These are phyloP conservation scores for Uropetala carovei DNA, from an alignment of 2,888 invertebrate species.

Conservation along the genomic window DNA sequence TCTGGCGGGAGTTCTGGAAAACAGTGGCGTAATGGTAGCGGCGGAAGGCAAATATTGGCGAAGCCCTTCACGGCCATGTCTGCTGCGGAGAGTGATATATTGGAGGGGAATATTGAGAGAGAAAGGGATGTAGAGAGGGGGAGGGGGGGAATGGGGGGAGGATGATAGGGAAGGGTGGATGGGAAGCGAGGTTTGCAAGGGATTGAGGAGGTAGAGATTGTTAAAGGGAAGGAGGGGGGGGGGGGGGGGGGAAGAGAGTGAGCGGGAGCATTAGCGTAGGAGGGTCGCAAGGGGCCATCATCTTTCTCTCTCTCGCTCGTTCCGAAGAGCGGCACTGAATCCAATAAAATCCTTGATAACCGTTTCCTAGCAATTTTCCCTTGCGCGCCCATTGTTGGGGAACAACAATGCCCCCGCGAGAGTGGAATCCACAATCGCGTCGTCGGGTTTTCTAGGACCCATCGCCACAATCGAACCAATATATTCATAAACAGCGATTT, in stretches of 20 bases:
- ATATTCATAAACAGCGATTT: too few species aligned
- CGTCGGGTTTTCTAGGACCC: background rate
- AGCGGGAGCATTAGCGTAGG: background rate
- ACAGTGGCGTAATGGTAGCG: slow-evolving; percentile 36
- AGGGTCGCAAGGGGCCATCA: background rate
- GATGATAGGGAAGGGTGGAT: too few species aligned
- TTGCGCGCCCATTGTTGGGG: background rate
- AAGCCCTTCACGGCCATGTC: slow-evolving; percentile 35
- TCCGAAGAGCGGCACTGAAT: background rate
- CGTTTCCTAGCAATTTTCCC: background rate
- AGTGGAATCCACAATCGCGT: background rate
- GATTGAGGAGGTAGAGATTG: too few species aligned
- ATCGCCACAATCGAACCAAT: too few species aligned
- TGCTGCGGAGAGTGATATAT: slow-evolving; percentile 41
- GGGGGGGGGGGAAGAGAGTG: background rate
- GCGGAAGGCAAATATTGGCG: slow-evolving; percentile 42
- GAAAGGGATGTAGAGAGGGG: background rate
- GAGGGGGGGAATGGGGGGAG: background rate
- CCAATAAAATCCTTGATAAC: slow-evolving; percentile 11
- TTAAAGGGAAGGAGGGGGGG: background rate
- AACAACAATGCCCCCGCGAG: background rate
- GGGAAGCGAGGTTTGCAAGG: too few species aligned
- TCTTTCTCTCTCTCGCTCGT: too few species aligned
- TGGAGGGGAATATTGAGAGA: background rate
- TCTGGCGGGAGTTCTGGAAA: background rate